phyloP scores from a whole-genome alignment of 64 coral and sea anemone species.

The Montipora sp. region DNA sequence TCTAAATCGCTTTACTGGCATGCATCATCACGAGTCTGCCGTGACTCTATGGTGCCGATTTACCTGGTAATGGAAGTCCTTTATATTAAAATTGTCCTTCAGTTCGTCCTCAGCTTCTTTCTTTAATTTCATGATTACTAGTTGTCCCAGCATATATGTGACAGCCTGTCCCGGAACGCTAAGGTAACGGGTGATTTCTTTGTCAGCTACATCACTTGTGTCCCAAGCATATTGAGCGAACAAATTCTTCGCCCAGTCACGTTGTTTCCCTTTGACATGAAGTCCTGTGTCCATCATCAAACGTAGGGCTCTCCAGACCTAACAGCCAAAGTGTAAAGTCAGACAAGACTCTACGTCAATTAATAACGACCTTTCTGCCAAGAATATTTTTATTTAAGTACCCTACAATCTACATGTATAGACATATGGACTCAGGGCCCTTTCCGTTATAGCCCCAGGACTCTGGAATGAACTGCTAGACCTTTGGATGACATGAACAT shows the following conservation, averaged over 20 bases:
- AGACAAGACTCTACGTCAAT: too few relatives aligned
- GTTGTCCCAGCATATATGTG: slow-evolving; percentile 66
- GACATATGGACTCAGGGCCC: too few relatives aligned
- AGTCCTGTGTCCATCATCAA: slow-evolving; percentile 75
- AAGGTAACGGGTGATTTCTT: slow-evolving; percentile 69
- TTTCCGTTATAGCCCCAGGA: too few relatives aligned
- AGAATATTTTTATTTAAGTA: too few relatives aligned
- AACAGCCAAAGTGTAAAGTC: too few relatives aligned
- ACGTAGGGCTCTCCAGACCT: slow-evolving; percentile 56
- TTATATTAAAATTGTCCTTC: slow-evolving; percentile 28
- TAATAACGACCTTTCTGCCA: too few relatives aligned
- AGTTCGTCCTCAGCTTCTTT: slow-evolving; percentile 8
- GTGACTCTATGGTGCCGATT: background rate
- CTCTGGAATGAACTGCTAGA: too few relatives aligned
- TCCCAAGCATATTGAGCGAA: slow-evolving; percentile 68
- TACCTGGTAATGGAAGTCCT: slow-evolving; percentile 73
- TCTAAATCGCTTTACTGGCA: too few relatives aligned
- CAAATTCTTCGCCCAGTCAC: slow-evolving; percentile 34
- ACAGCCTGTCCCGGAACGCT: slow-evolving; percentile 65
- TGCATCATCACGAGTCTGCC: too few relatives aligned
- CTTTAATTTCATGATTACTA: slow-evolving; percentile 19
- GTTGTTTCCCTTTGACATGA: slow-evolving; percentile 30
- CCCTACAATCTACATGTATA: too few relatives aligned
- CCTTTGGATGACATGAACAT: too few relatives aligned
- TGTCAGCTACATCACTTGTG: slow-evolving; percentile 55